A percentile compares a stretch with the other conserved stretches of the same genome.
Conservation (phyloP, 1,140 invertebrate genomes). For the Ceratosolen fusciceps region DNA sequence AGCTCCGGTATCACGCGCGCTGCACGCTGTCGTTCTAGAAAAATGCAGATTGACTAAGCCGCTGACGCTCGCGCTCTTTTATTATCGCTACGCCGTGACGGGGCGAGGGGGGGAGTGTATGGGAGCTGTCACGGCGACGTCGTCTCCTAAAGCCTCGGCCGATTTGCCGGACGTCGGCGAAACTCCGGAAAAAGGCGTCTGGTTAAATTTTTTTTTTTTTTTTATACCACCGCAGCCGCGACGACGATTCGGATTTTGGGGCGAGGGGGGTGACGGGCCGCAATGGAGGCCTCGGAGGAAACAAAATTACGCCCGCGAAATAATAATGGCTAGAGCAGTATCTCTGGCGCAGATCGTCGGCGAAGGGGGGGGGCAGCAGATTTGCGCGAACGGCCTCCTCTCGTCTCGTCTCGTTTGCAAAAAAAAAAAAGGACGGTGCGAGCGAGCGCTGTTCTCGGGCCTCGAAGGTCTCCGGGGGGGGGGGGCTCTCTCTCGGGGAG, state of each 20-base stretch:
- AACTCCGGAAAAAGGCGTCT: not conserved
- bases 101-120: constrained; percentile 5
- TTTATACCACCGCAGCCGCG: no score
- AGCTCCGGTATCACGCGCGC: not conserved
- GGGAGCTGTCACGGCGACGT: not conserved
- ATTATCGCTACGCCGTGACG: constrained; percentile 20
- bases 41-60: constrained; percentile 41
- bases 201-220: no score
- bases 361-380: no score
- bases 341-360: not conserved
- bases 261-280: no score
- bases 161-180: constrained; percentile 24
- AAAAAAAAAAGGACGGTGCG: constrained; percentile 57
- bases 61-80: constrained; percentile 28
- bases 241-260: not conserved
- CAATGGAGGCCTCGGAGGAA: not conserved
- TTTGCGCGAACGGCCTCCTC: no score
- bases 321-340: constrained; percentile 5
- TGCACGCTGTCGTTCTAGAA: constrained; percentile 22
- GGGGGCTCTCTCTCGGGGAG: not conserved
- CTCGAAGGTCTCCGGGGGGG: not conserved
- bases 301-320: constrained; percentile 60
- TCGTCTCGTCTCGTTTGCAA: no score
- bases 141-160: not conserved
- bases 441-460: not conserved